Conservation (phyloP, 2,113 vertebrate genomes). For the Dipodomys merriami region DNA sequence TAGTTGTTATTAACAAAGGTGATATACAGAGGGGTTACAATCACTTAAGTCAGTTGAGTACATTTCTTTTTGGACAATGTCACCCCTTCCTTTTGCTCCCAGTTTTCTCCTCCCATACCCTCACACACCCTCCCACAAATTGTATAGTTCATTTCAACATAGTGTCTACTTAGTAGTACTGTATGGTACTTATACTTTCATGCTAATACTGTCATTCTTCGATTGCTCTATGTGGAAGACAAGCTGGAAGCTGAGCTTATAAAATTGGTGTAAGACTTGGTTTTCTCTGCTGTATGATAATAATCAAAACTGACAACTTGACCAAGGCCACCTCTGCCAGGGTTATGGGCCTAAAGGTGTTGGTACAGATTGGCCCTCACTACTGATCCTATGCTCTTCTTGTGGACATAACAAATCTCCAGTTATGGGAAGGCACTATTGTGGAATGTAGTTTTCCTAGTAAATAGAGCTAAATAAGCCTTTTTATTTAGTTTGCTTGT, state of each 20-base stretch:
- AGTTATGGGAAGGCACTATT: neutral
- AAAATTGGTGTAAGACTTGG: neutral
- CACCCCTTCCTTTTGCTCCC: no score
- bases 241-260: neutral
- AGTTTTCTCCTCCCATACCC: no score
- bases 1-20: no score
- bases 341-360: neutral
- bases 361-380: no score
- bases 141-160: no score
- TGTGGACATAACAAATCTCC: neutral
- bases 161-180: neutral
- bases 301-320: no score
- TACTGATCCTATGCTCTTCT: neutral
- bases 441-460: neutral
- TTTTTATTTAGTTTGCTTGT: conserved; percentile 18
- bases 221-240: neutral
- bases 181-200: neutral
- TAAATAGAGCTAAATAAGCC: neutral
- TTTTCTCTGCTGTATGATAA: neutral
- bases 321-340: no score
- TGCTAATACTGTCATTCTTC: neutral
- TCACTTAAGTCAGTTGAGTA: no score
- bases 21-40: no score
- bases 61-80: no score
- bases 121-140: no score